Base-by-base conservation (phyloP, 1,140 invertebrate genomes). In the Vollenhovia emeryi region DNA sequence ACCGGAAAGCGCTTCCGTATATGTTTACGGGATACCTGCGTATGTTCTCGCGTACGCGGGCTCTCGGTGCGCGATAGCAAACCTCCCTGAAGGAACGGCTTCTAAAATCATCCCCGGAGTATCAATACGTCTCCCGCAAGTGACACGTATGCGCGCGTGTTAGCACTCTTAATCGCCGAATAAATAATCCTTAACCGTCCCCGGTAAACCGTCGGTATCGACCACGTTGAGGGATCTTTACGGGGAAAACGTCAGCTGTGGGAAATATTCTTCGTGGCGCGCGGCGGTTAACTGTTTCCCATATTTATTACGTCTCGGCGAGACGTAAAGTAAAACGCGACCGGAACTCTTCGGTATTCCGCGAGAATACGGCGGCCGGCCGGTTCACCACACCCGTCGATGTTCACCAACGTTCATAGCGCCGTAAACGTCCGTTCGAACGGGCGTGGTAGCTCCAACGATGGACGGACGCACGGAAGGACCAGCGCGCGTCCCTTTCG, bases 371-470 rank as follows among this genome's bases (percentile, higher is more conserved):
- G 86, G 50, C 30, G 33, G 33, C 6, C 78, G 36, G 18, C 71
- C 69, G 68, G 68, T 75, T 88, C 62, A 85, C 69, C 78, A 52
- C 78, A 74, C 64, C 48, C 88, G 40, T 18, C 50, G 80, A 89
- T 64, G 82, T 33, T 73, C 50, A 75, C 59, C 60, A n/a, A 45
- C 62, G 64, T 87, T 88, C 87, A 55, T 80, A 80, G 21, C 68
- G 78, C 74, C 57, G 80, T 90, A 90, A 90, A 90, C 24, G 86
- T 90, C 88, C 27, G 64, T 21, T 9, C 45, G 66, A 85, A 85
- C 55, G 74, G 55, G 33, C 66, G 59, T 75, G 48, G 18, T 84
- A 85, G 85, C 82, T 87, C 85, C 75, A 27, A 55, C 21, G 27
- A 18, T 40, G 52, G 43, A 85, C 57, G 45, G 21, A 18, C 43